Percentiles rank a stretch among this genome's conserved stretches.
These are phyloP conservation scores for Tipula lateralis DNA, from an alignment of 2,888 invertebrate genomes.

Conservation along the genomic window DNA sequence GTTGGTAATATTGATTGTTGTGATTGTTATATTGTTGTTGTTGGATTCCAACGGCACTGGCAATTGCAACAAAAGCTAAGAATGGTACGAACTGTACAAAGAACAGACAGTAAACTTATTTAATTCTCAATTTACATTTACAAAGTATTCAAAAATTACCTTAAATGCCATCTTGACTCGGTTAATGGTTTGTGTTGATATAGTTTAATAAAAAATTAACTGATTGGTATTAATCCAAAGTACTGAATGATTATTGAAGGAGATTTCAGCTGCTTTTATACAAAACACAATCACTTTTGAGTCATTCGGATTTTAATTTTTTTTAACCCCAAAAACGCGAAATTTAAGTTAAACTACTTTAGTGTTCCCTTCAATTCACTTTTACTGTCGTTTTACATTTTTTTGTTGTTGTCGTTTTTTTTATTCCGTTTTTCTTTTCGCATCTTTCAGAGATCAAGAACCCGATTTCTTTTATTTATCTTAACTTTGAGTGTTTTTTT, in stretches of 20 bases:
- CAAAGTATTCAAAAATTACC: constrained; percentile 37
- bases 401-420: neutral
- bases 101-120: neutral
- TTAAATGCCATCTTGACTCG: constrained; percentile 40
- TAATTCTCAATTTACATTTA: neutral
- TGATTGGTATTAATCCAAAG: constrained; percentile 26
- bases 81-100: constrained; percentile 39
- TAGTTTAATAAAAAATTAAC: neutral
- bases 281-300: constrained; percentile 26
- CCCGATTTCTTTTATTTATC: neutral
- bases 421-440: neutral
- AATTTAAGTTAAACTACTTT: neutral
- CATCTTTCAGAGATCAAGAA: neutral
- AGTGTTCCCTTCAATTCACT: constrained; percentile 7
- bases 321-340: neutral
- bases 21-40: neutral
- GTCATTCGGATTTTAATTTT: neutral
- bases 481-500: neutral
- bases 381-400: constrained; percentile 6
- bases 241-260: neutral
- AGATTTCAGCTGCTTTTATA: neutral
- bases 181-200: neutral
- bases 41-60: constrained; percentile 41
- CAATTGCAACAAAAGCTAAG: constrained; percentile 41
- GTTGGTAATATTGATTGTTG: constrained; percentile 2